phyloP scores from a whole-genome alignment of 2,888 invertebrate genomes.

The Leucophenga maculata region DNA sequence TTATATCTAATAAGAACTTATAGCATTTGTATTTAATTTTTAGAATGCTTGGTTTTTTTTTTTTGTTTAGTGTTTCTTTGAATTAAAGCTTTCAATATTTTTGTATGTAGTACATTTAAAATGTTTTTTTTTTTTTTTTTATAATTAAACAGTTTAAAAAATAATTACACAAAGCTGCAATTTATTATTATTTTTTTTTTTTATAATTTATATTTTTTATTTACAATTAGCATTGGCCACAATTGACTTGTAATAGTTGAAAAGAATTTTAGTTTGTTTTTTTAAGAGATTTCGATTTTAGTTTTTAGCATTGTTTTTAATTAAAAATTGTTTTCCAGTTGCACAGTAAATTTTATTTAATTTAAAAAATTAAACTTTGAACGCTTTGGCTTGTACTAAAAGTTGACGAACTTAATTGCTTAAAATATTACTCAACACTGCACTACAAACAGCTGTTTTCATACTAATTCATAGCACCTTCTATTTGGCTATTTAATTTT shows the following conservation, averaged over 20 bases:
- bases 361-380: no score
- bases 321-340: no score
- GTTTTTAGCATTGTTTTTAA: no score
- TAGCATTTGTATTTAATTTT: slow-evolving; percentile 28
- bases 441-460: no score
- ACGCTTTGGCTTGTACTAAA: no score
- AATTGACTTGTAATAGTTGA: slow-evolving; percentile 14
- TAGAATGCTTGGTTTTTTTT: background rate
- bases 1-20: slow-evolving; percentile 14
- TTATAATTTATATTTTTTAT: slow-evolving; percentile 36
- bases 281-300: no score
- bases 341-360: no score
- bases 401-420: no score
- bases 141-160: background rate
- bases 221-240: background rate
- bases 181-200: slow-evolving; percentile 39
- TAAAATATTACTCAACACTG: no score
- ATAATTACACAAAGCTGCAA: slow-evolving; percentile 27
- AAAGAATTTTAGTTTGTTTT: no score
- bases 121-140: slow-evolving; percentile 5
- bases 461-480: no score
- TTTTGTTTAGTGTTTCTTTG: slow-evolving; percentile 1
- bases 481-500: no score
- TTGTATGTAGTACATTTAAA: slow-evolving; percentile 14
- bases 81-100: slow-evolving; percentile 22